Evolutionary conservation across 2,797 vertebrate genomes (phyloP).

Genomic region (Lutjanus argentimaculatus): DNA sequence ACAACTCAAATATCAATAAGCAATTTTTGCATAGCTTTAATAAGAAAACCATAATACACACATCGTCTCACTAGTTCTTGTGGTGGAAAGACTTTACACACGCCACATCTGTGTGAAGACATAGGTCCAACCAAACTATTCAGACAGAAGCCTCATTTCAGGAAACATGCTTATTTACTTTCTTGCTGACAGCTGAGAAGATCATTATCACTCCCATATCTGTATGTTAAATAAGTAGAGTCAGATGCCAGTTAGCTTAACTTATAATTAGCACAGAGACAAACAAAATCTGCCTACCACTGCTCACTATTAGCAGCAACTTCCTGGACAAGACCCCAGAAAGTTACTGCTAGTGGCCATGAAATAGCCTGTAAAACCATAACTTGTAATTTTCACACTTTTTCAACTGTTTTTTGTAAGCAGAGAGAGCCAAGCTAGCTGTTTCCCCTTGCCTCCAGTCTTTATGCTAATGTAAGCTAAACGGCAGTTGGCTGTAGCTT

Average conservation of each 20-base stretch:
- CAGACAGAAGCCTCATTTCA: background rate
- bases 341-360: background rate
- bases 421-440: background rate
- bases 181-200: background rate
- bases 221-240: background rate
- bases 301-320: background rate
- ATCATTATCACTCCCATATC: background rate
- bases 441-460: background rate
- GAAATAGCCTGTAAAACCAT: background rate
- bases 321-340: background rate
- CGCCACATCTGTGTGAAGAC: background rate
- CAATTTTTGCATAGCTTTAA: background rate
- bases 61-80: background rate
- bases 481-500: background rate
- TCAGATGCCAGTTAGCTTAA: too few species aligned
- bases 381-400: too few species aligned
- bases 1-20: background rate
- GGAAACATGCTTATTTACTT: too few species aligned
- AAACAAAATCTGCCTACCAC: background rate
- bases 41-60: background rate
- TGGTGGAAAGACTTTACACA: background rate
- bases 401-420: too few species aligned
- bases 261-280: too few species aligned
- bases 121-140: background rate
- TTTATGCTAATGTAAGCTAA: background rate